Evolutionary conservation across 2,888 invertebrate species (phyloP), one percentile per base, ranked within the genome.

Genomic region (Sesamia inferens): DNA sequence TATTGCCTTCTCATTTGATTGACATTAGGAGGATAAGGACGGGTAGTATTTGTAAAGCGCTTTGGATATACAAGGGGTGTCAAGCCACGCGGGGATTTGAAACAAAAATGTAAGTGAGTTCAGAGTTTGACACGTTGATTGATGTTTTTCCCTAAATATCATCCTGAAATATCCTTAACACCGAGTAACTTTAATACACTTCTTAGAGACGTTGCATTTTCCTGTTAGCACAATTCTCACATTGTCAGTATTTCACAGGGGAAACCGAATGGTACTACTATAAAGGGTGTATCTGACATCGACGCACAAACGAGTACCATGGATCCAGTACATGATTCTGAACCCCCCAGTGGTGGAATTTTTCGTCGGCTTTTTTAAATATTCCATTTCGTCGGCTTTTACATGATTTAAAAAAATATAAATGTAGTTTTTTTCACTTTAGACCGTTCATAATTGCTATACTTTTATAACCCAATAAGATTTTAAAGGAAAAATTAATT

Each of bases 1-100:
- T 67, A 67, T 74, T 59, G 19, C 31, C 13, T 24, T n/a, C 31
- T 67, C 24, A 59, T n/a, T 44, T 54, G 67, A 54, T 67, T 54
- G 31, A 67, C 19, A 24, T 76, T 76, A 11, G 51, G 31, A 65
- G 44, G 14, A 39, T 13, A 74, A 31, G 14, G 42, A 57, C 42
- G n/a, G 24, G 22, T 22, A 19, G 16, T 62, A 13, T 74, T 63
- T 57, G 16, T 57, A 57, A 64, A 16, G n/a, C 14, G 8, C 51
- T 14, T 47, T 0, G 31, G 31, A 16, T 42, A 16, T 13, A 61
- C 4, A 42, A 48, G 13, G 2, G 8, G 11, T 58, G 73, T 72
- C n/a, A 51, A 4, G 51, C 10, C 42, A 44, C 22, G 14, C 11
- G 14, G 11, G 11, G 19, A 14, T 42, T 66, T 16, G 19, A 5